Base-by-base conservation (phyloP, 2,888 invertebrate species). In the Scelioninae gen. 1 region DNA sequence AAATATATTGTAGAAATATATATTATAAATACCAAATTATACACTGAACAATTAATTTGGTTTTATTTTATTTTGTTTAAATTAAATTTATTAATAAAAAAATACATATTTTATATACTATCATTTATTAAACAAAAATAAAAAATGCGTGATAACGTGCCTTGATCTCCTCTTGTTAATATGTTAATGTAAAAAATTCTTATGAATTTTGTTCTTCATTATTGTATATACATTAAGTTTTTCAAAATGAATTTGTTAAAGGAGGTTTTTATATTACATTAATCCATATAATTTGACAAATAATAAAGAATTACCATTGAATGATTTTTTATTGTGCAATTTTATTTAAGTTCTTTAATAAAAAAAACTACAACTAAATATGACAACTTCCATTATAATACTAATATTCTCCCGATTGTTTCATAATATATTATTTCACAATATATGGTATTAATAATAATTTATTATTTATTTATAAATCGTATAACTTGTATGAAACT, bases 91-190 rank as follows among this genome's bases (percentile, higher is more conserved):
- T 43, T 43, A 1, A 43, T 43, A 9, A 1, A 5, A 43, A 43
- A 43, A 11, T 11, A 43, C 1, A 11, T 11, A 43, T 43, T 43
- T 43, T 11, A 43, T 11, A 43, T 8, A 43, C 8, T 9, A 38
- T 38, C 1, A 38, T 38, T 43, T 43, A n/a, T n/a, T 15, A 15
- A 47, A 38, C 1, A 38, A 0, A 8, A 38, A 47, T 15, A 5
- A 16, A 15, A 15, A 15, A 15, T 9, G 45, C 45, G 45, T 47
- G 45, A 47, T 15, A 15, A 47, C 45, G 16, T 47, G 45, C 5
- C 45, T 47, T 47, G 45, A 47, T 47, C 45, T 47, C 45, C 45
- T 47, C 45, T 47, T 15, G 15, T 47, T 47, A 47, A 47, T 43
- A 43, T 47, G 13, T 47, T 47, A 47, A 47, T 15, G 6, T 15